Conservation (phyloP, 2,888 invertebrate genomes). For the Amaurobius ferox region DNA sequence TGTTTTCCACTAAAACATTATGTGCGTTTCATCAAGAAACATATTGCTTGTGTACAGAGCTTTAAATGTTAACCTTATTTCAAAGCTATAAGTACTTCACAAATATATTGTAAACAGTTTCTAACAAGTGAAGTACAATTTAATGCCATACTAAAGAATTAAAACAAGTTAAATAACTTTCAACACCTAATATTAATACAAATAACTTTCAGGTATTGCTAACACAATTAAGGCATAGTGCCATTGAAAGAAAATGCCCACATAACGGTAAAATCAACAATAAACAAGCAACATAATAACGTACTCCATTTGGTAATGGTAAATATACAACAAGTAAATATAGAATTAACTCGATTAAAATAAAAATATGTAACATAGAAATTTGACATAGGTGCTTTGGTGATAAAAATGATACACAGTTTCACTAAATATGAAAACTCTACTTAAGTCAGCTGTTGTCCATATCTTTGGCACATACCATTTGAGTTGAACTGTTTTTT, state of each 20-base stretch:
- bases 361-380: slow-evolving; percentile 24
- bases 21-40: background rate
- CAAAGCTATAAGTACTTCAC: background rate
- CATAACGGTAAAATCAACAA: slow-evolving; percentile 19
- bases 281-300: slow-evolving; percentile 19
- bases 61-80: slow-evolving; percentile 13
- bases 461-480: slow-evolving; percentile 22
- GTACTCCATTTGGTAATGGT: slow-evolving; percentile 18
- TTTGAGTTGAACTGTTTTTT: too few relatives aligned
- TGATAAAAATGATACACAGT: slow-evolving; percentile 31
- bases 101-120: slow-evolving; percentile 5
- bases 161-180: too few relatives aligned
- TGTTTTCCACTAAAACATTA: background rate
- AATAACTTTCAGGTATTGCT: background rate
- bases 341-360: slow-evolving; percentile 38
- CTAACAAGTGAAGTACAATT: background rate
- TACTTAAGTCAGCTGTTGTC: background rate
- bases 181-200: background rate
- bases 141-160: too few relatives aligned
- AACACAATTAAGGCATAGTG: background rate
- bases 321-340: slow-evolving; percentile 40
- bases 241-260: background rate
- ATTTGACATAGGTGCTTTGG: slow-evolving; percentile 33
- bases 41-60: slow-evolving; percentile 9
- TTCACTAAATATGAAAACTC: background rate